Conservation (phyloP, 1,140 invertebrate species). For the Eueides isabella region DNA sequence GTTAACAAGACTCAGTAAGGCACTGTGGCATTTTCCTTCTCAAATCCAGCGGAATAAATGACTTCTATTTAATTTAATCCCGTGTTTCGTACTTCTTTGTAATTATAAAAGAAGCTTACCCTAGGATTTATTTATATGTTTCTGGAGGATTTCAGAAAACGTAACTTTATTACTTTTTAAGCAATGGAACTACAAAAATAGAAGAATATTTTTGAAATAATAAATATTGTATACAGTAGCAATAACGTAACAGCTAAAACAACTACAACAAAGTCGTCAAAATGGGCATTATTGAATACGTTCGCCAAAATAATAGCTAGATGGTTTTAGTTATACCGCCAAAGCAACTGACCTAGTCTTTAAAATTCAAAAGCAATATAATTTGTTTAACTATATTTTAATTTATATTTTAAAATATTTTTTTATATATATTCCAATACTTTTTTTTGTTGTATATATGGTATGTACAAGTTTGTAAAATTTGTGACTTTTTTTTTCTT, state of each 20-base stretch:
- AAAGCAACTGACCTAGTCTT: too few relatives aligned
- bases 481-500: too few relatives aligned
- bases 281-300: background rate
- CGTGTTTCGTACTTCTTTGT: background rate
- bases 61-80: background rate
- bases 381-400: too few relatives aligned
- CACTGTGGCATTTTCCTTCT: background rate
- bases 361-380: too few relatives aligned
- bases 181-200: background rate
- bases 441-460: too few relatives aligned
- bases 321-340: too few relatives aligned
- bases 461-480: too few relatives aligned
- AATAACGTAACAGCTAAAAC: background rate
- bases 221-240: background rate
- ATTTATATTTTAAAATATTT: too few relatives aligned
- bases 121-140: background rate
- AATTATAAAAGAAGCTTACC: conserved; percentile 11
- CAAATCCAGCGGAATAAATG: background rate
- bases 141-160: background rate
- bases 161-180: background rate
- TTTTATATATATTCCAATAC: too few relatives aligned
- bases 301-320: background rate
- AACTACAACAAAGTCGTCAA: background rate
- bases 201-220: background rate
- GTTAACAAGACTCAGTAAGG: background rate